A percentile compares a stretch with the other conserved stretches of the same genome.
Conservation (phyloP, 37 sponge, comb jelly and placozoan species). For the Petrosia ficiformis region DNA sequence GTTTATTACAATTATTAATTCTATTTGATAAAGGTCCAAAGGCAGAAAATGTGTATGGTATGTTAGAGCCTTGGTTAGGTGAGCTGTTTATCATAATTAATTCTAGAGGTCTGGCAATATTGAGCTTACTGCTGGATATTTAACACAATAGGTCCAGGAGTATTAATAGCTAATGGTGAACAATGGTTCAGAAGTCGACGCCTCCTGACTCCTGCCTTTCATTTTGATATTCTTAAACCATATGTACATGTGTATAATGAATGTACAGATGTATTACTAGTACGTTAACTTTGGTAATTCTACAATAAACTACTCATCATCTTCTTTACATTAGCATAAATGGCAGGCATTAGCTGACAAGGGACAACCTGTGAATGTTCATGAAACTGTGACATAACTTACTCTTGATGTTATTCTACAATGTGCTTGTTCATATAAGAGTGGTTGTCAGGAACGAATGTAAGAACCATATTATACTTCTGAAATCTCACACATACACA, state of each 20-base stretch:
- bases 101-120: background rate
- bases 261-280: slow-evolving; percentile 35
- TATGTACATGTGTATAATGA: slow-evolving; percentile 71
- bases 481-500: background rate
- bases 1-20: no score
- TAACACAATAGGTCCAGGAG: slow-evolving; percentile 78
- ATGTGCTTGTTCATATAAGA: slow-evolving; percentile 71
- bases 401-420: slow-evolving; percentile 73
- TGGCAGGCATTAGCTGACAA: slow-evolving; percentile 20
- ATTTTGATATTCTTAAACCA: slow-evolving; percentile 69
- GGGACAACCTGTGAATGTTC: slow-evolving; percentile 35
- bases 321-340: slow-evolving; percentile 20
- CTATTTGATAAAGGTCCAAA: slow-evolving; percentile 52
- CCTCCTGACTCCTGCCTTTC: slow-evolving; percentile 84
- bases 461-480: no score
- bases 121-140: no score
- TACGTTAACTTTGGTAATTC: background rate
- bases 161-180: slow-evolving; percentile 67
- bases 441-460: slow-evolving; percentile 59
- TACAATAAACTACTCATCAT: background rate
- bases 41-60: background rate
- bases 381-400: slow-evolving; percentile 38
- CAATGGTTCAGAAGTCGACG: slow-evolving; percentile 76
- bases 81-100: no score
- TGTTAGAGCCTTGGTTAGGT: background rate